Base-by-base conservation (phyloP, 2,888 invertebrate genomes). In the Boloria euphrosyne region DNA sequence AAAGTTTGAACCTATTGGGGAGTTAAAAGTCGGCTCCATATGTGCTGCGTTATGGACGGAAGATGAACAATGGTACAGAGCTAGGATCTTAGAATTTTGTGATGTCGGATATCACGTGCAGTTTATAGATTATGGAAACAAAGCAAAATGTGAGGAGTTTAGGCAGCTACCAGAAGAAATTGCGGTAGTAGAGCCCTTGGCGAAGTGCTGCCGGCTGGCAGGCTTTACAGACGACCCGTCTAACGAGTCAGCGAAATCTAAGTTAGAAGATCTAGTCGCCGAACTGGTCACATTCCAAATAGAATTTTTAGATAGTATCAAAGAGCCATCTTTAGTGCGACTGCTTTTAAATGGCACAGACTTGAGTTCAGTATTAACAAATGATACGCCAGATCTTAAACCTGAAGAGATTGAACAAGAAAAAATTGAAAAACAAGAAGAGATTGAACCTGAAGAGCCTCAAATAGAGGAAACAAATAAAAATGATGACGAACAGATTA, bases 71-170 rank as follows among this genome's bases (percentile, higher is more conserved):
- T 95, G 95, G 95, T 96, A 95, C 76, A 87, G 96, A 71, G 95
- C 94, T 0, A 92, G 93, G 62, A 90, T 95, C 59, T 77, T 95
- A 14, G 94, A 94, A 57, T 93, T 93, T 66, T 92, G 92, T 51
- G 94, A 93, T 17, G 81, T 83, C 0, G 92, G 92, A 10, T 89
- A 92, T 61, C 93, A 93, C 75, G 94, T 95, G 0, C 86, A 94
- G 65, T 95, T 95, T 74, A 92, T 95, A 18, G 96, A 96, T 82
- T 95, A 94, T 74, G 96, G 96, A 1, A 95, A 95, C 76, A 94
- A 94, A 54, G 93, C 95, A 7, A 89, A 93, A 55, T 93, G 94
- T 65, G 92, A 90, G 61, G 93, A 94, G 71, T 90, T 95, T 63
- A 92, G 93, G 63, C 89, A 89, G 62, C 87, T 96, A 43, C 95